These are phyloP conservation scores for Ichneumoninae sp. DNA, from an alignment of 2,888 invertebrate species.

Conservation along the genomic window DNA sequence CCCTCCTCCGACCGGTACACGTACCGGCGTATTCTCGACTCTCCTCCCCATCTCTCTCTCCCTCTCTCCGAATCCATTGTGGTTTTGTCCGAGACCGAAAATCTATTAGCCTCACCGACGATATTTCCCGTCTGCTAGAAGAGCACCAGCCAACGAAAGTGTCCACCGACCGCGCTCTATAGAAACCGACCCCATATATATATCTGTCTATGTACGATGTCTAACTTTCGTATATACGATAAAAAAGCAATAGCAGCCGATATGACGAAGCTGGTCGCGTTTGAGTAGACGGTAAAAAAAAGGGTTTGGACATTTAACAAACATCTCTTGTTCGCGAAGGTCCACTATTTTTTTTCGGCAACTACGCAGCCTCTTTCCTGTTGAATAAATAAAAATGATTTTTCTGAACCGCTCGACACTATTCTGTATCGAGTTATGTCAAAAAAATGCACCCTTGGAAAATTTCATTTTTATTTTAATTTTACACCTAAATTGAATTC, in stretches of 20 bases:
- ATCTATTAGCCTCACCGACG: constrained; percentile 79
- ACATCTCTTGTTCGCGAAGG: not conserved
- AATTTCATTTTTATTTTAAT: not conserved
- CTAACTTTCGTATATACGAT: constrained; percentile 22
- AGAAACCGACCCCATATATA: not conserved
- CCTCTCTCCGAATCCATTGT: constrained; percentile 57
- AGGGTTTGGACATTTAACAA: not conserved
- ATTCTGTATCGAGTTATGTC: not conserved
- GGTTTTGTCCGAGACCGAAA: constrained; percentile 76
- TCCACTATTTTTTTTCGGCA: not conserved
- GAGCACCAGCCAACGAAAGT: constrained; percentile 41
- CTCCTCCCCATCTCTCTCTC: constrained; percentile 57
- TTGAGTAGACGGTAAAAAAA: not conserved
- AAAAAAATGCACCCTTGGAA: not conserved
- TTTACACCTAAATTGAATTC: not conserved
- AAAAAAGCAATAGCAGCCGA: constrained; percentile 55
- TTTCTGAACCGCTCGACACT: not conserved
- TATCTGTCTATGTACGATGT: constrained; percentile 65
- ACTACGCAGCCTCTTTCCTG: not conserved
- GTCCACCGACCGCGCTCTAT: constrained; percentile 3
- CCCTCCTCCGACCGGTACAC: constrained; percentile 69
- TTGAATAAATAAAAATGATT: not conserved
- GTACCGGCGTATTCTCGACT: constrained; percentile 69
- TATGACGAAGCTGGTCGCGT: constrained; percentile 39
- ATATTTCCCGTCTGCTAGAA: constrained; percentile 65